Percentiles rank a stretch among this genome's conserved stretches.
These are phyloP conservation scores for Danaus plexippus DNA, from an alignment of 1,140 invertebrate species.

Conservation along the genomic window DNA sequence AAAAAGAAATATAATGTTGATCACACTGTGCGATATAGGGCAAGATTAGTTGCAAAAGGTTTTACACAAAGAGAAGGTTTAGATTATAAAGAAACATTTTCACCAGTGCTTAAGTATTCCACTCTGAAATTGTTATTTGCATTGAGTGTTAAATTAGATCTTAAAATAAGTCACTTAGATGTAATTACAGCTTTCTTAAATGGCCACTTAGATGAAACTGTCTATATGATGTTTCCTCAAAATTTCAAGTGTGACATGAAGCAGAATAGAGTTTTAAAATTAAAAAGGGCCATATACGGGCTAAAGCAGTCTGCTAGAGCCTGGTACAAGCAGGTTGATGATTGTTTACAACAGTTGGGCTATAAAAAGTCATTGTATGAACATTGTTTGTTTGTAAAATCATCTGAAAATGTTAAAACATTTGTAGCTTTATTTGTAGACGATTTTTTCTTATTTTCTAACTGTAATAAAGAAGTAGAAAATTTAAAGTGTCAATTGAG, in stretches of 20 bases:
- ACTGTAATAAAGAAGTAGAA: too few relatives aligned
- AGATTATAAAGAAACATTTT: slow-evolving; percentile 15
- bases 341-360: slow-evolving; percentile 6
- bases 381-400: too few relatives aligned
- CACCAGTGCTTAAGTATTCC: slow-evolving; percentile 23
- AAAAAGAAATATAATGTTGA: slow-evolving; percentile 23
- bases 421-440: too few relatives aligned
- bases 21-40: slow-evolving; percentile 21
- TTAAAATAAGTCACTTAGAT: slow-evolving; percentile 24
- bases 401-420: too few relatives aligned
- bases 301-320: slow-evolving; percentile 27
- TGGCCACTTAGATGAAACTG: slow-evolving; percentile 35
- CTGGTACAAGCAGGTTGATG: slow-evolving; percentile 25
- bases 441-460: too few relatives aligned
- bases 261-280: slow-evolving; percentile 17
- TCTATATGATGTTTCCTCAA: slow-evolving; percentile 20
- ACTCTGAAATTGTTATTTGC: slow-evolving; percentile 25
- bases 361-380: too few relatives aligned
- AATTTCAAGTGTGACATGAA: slow-evolving; percentile 4
- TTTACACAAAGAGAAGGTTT: slow-evolving; percentile 25
- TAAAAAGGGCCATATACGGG: slow-evolving; percentile 28
- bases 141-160: slow-evolving; percentile 14
- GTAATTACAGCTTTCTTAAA: slow-evolving; percentile 35
- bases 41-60: slow-evolving; percentile 32
- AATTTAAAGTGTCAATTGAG: too few relatives aligned